These are phyloP conservation scores for Drosophila neonasuta DNA, from an alignment of 2,888 invertebrate genomes.

Conservation along the genomic window DNA sequence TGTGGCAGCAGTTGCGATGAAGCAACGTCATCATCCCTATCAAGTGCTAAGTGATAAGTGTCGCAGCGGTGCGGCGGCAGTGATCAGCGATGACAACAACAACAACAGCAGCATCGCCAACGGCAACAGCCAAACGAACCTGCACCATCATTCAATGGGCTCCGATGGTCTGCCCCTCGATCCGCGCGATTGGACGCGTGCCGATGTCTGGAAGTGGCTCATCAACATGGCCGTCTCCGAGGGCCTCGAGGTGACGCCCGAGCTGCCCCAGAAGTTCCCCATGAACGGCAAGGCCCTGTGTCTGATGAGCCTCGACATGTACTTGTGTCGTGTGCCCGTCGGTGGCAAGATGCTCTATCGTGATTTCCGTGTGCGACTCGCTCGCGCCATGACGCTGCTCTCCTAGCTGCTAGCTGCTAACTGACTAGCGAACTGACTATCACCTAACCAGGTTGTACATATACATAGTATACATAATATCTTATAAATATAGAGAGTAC, in stretches of 20 bases:
- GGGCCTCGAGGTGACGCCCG: slow-evolving; percentile 80
- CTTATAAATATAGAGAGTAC: not conserved
- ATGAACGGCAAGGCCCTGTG: slow-evolving; percentile 92
- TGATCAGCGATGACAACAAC: slow-evolving; percentile 55
- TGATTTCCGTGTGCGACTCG: slow-evolving; percentile 87
- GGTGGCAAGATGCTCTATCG: slow-evolving; percentile 87
- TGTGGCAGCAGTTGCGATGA: slow-evolving; percentile 42
- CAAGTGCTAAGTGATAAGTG: slow-evolving; percentile 63
- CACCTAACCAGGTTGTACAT: slow-evolving; percentile 60
- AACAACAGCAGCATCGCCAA: slow-evolving; percentile 54
- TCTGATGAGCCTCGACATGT: slow-evolving; percentile 90
- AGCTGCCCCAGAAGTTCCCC: slow-evolving; percentile 84
- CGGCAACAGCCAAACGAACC: slow-evolving; percentile 37
- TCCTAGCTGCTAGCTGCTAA: slow-evolving; percentile 52
- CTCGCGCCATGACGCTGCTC: slow-evolving; percentile 85
- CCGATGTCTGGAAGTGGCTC: slow-evolving; percentile 88
- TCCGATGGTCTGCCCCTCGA: slow-evolving; percentile 83
- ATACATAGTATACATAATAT: slow-evolving; percentile 45
- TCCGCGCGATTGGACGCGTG: slow-evolving; percentile 88
- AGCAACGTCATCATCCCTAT: slow-evolving; percentile 74
- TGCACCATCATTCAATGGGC: slow-evolving; percentile 66
- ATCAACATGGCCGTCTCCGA: slow-evolving; percentile 84
- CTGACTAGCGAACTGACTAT: slow-evolving; percentile 9
- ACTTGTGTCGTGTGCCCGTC: slow-evolving; percentile 86
- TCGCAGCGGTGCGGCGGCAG: slow-evolving; percentile 48